phyloP scores from a whole-genome alignment of 2,113 vertebrate genomes.

The Hippocampus comes region DNA sequence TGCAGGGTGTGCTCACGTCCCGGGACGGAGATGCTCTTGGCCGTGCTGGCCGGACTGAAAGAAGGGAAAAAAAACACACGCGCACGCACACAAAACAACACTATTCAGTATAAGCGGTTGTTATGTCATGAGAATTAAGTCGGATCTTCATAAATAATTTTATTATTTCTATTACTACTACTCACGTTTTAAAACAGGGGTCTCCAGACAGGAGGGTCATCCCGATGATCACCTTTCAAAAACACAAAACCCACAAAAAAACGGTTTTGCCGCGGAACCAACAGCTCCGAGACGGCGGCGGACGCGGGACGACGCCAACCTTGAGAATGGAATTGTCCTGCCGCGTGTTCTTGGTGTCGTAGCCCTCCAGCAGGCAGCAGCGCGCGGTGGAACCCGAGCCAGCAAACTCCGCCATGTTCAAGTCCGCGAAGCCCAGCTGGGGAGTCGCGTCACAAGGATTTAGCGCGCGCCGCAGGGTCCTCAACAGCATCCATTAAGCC shows the following conservation, averaged over 20 bases:
- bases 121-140: no score
- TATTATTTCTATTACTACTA: conserved; percentile 20
- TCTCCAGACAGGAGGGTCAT: conserved; percentile 97
- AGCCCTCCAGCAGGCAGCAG: conserved; percentile 96
- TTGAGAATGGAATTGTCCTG: conserved; percentile 99
- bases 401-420: conserved; percentile 97
- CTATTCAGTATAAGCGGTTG: no score
- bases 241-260: background rate
- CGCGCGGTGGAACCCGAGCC: conserved; percentile 93
- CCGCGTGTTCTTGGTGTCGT: conserved; percentile 96
- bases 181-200: conserved; percentile 99
- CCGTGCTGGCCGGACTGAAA: conserved; percentile 77
- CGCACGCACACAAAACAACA: no score
- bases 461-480: no score
- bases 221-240: conserved; percentile 85
- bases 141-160: no score
- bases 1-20: conserved; percentile 89
- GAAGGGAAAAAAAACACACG: background rate
- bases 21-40: conserved; percentile 87
- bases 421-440: conserved; percentile 95
- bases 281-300: fast-evolving
- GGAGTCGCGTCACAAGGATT: background rate
- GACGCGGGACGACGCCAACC: conserved; percentile 59
- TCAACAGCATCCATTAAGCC: no score
- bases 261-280: background rate